Evolutionary conservation across 2,888 invertebrate species (phyloP).

Genomic region (Torymus tubicola): DNA sequence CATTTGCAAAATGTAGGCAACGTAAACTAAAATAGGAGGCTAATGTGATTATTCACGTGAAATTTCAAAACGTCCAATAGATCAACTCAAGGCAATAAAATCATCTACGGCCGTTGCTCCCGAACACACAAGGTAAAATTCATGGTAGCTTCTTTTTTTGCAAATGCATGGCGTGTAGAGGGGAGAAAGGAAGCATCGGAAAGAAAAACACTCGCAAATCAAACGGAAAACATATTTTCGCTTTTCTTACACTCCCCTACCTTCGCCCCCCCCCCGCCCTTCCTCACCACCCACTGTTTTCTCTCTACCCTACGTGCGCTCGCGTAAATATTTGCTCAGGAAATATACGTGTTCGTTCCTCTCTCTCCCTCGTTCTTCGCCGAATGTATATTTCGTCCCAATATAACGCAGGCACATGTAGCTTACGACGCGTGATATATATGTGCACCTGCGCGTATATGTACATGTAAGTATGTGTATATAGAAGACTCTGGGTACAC

Average conservation of each 20-base stretch:
- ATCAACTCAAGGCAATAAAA: too few relatives aligned
- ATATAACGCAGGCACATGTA: not conserved
- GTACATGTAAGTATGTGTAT: conserved; percentile 15
- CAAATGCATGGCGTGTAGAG: not conserved
- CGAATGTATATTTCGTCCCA: conserved; percentile 46
- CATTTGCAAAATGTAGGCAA: too few relatives aligned
- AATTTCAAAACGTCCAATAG: too few relatives aligned
- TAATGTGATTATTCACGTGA: too few relatives aligned
- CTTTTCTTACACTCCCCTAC: conserved; percentile 61
- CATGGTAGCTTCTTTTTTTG: not conserved
- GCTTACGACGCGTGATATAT: too few relatives aligned
- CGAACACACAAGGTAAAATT: not conserved
- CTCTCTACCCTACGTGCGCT: conserved; percentile 38
- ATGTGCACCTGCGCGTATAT: not conserved
- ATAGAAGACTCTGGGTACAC: too few relatives aligned
- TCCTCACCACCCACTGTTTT: not conserved
- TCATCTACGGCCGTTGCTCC: too few relatives aligned
- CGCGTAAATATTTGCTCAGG: conserved; percentile 71
- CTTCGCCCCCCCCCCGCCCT: not conserved
- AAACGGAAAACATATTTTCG: conserved; percentile 70
- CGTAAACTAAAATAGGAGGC: too few relatives aligned
- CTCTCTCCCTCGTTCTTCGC: not conserved
- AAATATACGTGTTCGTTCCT: conserved; percentile 68
- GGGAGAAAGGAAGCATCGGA: conserved; percentile 46
- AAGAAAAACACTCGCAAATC: conserved; percentile 71